Evolutionary conservation across 2,888 invertebrate genomes (phyloP), one percentile per base, ranked within the genome.

Genomic region (Microplitis deprimator): DNA sequence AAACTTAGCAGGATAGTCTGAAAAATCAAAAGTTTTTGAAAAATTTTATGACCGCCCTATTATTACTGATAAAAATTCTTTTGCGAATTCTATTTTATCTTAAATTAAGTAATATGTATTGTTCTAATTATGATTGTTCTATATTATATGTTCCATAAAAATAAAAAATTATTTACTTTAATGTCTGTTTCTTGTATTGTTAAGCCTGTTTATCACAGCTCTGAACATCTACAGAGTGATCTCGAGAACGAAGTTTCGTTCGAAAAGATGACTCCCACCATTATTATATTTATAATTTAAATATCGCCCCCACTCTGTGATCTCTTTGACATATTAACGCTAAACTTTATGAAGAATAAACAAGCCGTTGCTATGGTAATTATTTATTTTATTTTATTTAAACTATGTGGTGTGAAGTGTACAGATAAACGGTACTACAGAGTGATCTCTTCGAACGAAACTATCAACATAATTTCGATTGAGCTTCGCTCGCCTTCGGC

Each of bases 1-100:
- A 29, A 74, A 61, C 7, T 20, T 73, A 5, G 79, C 77, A 5
- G 79, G 79, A 6, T 79, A 79, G 79, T 79, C 75, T 0, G 20
- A 67, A 1, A 41, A 39, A 5, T 80, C 77, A 3, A 29, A 73
- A 61, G 68, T 75, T 0, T 74, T 79, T 38, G 68, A 73, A 1
- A 16, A 7, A 0, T 80, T 80, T 41, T 79, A 78, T 17, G 78
- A 77, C 39, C 65, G 68, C 16, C 78, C 77, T 1, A 78, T 80
- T 5, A 8, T 29, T 7, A 10, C 39, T 16, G 68, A 73, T 60
- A 74, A 68, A 61, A 61, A 61, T 72, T 13, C 62, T 7, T 68
- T 68, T n/a, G 10, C 68, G 17, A 17, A 17, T 17, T 17, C 17
- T 17, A 17, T 17, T 17, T 17, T 17, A 17, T 17, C 17, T 17